Evolutionary conservation across 2,797 vertebrate species (phyloP), one percentile per base, ranked within the genome.

Genomic region (Siniperca obscura): DNA sequence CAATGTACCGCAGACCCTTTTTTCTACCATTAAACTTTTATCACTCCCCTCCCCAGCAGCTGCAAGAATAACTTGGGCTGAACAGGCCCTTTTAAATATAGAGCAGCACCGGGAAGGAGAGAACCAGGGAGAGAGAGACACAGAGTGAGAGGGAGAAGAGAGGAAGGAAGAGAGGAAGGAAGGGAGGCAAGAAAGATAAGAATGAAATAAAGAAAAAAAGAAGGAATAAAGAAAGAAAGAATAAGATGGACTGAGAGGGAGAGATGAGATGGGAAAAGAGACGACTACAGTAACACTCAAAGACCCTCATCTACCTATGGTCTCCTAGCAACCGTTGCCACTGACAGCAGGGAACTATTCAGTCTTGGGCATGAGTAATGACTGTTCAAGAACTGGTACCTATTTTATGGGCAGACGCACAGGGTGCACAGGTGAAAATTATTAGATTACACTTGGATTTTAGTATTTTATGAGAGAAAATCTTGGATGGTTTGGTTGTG

Each of bases 21-120:
- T 92, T 95, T 93, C 90, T 88, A 82, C 87, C 91, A 95, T 95
- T 95, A 96, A 95, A 96, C 90, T 96, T 96, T 95, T 93, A 96
- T 94, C 86, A 69, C 70, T 89, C 90, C 93, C 91, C 93, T 95
- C 92, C 94, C 90, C 85, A 78, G 91, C 93, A 95, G 92, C 93
- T 94, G 91, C 92, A 94, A 94, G 94, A 95, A 95, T 94, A 96
- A 95, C 95, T 95, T 87, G 56, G 89, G 88, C 92, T 94, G 94
- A 94, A 93, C 92, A 93, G 91, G 84, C 87, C 87, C 76, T 94
- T 94, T 95, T 95, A 96, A 95, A 96, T 95, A 96, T 95, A 95
- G 93, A 95, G 93, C 92, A 92, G 87, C 78, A 76, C 50, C 85
- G 86, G 92, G 90, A 90, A 80, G 86, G 73, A 90, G 86, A 83